Evolutionary conservation across 2,113 vertebrate genomes (phyloP), one percentile per base, ranked within the genome.

Genomic region (Psettodes erumei): DNA sequence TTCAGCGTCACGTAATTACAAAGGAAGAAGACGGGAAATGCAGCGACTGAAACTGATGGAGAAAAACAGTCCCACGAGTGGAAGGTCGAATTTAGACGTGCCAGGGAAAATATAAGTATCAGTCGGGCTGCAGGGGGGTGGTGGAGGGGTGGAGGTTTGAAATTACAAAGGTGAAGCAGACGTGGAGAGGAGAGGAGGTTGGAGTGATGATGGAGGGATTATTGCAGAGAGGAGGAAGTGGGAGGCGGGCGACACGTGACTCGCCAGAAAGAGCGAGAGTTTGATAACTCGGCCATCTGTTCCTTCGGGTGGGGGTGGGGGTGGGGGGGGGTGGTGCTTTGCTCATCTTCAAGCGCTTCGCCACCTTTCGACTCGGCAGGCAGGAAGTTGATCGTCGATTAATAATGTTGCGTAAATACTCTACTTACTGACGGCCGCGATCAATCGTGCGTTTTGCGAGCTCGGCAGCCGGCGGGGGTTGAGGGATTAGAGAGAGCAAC

Each of bases 241-340:
- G 27, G 61, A 28, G 75, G 37, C 27, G 28, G 18, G 51, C 8
- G 81, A 86, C 65, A 55, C 76, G 82, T 77, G 79, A 76, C 32
- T 72, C 50, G 53, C 62, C 50, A 18, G 66, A 77, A 75, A 81
- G n/a, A 55, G 65, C 1, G 85, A 50, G 67, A 38, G 51, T 30
- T 42, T 9, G 66, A 56, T 33, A 15, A 45, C 37, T 55, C 48
- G 27, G 56, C 81, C 84, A 77, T 84, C 77, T 86, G 81, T 5
- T 75, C 70, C 45, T 68, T 48, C 51, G 0, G 76, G n/a, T n/a
- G n/a, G n/a, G n/a, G n/a, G n/a, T n/a, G n/a, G n/a, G n/a, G n/a
- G n/a, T n/a, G n/a, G n/a, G n/a, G n/a, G n/a, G n/a, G n/a, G n/a
- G n/a, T n/a, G 38, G 80, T 33, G 3, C 13, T 54, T 2, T 19